Conservation (phyloP, 2,797 vertebrate species). For the Pampus argenteus region DNA sequence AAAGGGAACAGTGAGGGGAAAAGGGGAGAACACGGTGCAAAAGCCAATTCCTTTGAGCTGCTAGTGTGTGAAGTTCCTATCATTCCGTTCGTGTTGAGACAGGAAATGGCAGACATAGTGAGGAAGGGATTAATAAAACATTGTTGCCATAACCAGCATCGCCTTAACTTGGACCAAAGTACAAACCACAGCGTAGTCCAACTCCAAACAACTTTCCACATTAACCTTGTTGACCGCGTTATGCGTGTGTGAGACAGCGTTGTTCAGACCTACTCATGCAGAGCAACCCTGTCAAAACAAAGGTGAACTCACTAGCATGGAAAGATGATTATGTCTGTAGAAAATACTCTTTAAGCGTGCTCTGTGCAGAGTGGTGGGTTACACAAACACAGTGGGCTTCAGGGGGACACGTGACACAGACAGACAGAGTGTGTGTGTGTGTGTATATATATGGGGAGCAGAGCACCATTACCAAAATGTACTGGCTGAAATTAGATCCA, state of each 20-base stretch:
- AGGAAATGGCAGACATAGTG: conserved; percentile 80
- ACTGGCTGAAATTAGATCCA: conserved; percentile 87
- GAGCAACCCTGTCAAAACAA: conserved; percentile 52
- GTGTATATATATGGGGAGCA: conserved; percentile 39
- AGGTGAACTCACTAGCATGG: conserved; percentile 22
- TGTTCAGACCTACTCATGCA: conserved; percentile 33
- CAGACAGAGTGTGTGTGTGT: conserved; percentile 33
- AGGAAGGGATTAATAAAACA: conserved; percentile 80
- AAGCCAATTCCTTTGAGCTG: conserved; percentile 53
- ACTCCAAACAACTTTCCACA: conserved; percentile 58
- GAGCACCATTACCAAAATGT: conserved; percentile 86
- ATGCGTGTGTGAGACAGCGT: background rate
- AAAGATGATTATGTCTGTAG: conserved; percentile 45
- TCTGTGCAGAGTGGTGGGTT: conserved; percentile 12
- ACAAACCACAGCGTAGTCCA: conserved; percentile 63
- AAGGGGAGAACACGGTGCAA: conserved; percentile 41
- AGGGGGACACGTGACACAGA: conserved; percentile 53
- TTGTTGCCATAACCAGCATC: conserved; percentile 72
- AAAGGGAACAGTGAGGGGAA: conserved; percentile 50
- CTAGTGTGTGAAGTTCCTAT: conserved; percentile 81
- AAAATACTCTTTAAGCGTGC: conserved; percentile 48
- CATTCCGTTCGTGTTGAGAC: conserved; percentile 85
- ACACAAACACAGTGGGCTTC: conserved; percentile 52
- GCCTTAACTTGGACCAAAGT: conserved; percentile 58
- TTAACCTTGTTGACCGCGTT: conserved; percentile 19